phyloP scores from a whole-genome alignment of 2,888 invertebrate species.

The Platycheirus rosarum region DNA sequence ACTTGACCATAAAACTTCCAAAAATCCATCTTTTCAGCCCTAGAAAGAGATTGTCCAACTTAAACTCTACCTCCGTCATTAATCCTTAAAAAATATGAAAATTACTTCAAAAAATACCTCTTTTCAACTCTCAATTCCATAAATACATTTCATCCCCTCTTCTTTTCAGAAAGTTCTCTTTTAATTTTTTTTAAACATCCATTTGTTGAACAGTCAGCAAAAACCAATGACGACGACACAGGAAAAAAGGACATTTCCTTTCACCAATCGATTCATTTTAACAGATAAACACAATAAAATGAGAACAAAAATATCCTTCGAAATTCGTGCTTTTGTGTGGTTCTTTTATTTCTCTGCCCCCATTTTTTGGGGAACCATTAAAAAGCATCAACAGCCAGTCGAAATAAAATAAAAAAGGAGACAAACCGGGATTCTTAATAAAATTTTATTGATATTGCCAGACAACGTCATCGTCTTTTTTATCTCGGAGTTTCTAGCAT shows the following conservation, averaged over 20 bases:
- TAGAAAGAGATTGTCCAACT: conserved; percentile 22
- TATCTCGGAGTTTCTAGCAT: conserved; percentile 52
- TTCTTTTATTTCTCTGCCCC: conserved; percentile 15
- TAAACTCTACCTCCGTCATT: conserved; percentile 33
- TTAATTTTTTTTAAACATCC: conserved; percentile 25
- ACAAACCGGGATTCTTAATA: conserved; percentile 80
- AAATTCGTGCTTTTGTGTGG: conserved; percentile 43
- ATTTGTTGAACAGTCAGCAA: conserved; percentile 67
- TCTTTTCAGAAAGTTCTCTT: not conserved
- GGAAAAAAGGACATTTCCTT: conserved; percentile 64
- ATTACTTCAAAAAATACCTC: conserved; percentile 64
- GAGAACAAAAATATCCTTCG: conserved; percentile 57
- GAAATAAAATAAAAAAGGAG: conserved; percentile 13
- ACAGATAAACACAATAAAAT: conserved; percentile 71
- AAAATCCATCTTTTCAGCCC: conserved; percentile 16
- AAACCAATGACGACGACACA: not conserved
- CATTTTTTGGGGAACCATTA: conserved; percentile 35
- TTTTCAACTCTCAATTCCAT: conserved; percentile 43
- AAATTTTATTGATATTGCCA: conserved; percentile 82
- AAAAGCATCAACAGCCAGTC: conserved; percentile 54
- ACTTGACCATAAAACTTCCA: conserved; percentile 55
- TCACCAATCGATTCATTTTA: conserved; percentile 71
- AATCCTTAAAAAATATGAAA: conserved; percentile 70
- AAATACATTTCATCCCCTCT: conserved; percentile 23
- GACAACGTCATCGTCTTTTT: conserved; percentile 76